These are phyloP conservation scores for Chelon auratus DNA, from an alignment of 2,797 vertebrate genomes.

Conservation along the genomic window DNA sequence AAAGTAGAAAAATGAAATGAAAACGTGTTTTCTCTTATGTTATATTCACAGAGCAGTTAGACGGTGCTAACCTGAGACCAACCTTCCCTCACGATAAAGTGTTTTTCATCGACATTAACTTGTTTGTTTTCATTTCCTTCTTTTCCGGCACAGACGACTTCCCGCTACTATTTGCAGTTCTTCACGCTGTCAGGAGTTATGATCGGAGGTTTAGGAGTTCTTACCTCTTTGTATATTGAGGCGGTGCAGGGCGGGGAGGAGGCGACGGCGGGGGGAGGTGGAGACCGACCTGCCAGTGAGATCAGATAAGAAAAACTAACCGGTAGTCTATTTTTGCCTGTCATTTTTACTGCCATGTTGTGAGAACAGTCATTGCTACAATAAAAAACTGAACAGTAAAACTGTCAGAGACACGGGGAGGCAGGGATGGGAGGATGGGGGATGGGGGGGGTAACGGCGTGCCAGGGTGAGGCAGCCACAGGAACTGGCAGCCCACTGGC, in stretches of 20 bases:
- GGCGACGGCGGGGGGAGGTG: neutral
- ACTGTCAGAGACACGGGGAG: conserved; percentile 26
- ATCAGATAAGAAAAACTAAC: conserved; percentile 47
- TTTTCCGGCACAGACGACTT: conserved; percentile 11
- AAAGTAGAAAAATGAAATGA: neutral
- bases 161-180: conserved; percentile 5
- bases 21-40: neutral
- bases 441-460: neutral
- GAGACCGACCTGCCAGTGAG: conserved; percentile 9
- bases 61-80: neutral
- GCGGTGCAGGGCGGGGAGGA: neutral
- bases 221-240: neutral
- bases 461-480: conserved; percentile 26
- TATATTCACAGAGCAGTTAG: neutral
- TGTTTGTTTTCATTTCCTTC: conserved; percentile 33
- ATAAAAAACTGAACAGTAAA: conserved; percentile 39
- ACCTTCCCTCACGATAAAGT: neutral
- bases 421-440: neutral
- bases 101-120: neutral
- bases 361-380: conserved; percentile 29
- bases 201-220: conserved; percentile 13
- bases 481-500: conserved; percentile 14
- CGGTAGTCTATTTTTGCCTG: conserved; percentile 37
- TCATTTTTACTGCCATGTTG: conserved; percentile 20
- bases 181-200: conserved; percentile 8